A percentile compares a stretch with the other conserved stretches of the same genome.
Evolutionary conservation across 1,140 invertebrate genomes (phyloP).

Genomic region (Listronotus oregonensis): DNA sequence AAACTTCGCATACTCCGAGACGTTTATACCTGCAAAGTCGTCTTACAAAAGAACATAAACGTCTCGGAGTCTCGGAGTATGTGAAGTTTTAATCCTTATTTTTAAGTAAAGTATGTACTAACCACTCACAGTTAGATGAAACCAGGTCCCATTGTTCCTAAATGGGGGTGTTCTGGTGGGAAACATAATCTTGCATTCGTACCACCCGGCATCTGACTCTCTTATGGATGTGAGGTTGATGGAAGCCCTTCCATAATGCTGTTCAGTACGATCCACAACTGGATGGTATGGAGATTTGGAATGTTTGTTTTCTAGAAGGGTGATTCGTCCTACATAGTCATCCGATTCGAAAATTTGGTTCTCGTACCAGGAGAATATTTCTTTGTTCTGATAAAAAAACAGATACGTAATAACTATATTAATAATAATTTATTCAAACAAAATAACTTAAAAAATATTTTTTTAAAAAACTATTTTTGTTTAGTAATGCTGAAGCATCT

Average conservation of each 20-base stretch:
- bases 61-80: too few relatives aligned
- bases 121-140: constrained; percentile 85
- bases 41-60: too few relatives aligned
- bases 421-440: too few relatives aligned
- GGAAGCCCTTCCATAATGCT: constrained; percentile 72
- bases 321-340: constrained; percentile 76
- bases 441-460: too few relatives aligned
- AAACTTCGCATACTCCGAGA: too few relatives aligned
- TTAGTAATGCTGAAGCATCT: too few relatives aligned
- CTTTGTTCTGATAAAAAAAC: constrained; percentile 64
- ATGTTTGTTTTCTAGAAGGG: constrained; percentile 60
- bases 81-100: too few relatives aligned
- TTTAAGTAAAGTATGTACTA: constrained; percentile 54
- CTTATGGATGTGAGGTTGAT: constrained; percentile 86
- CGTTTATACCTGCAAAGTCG: too few relatives aligned
- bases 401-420: too few relatives aligned
- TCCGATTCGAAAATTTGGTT: constrained; percentile 70
- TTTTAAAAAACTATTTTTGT: too few relatives aligned
- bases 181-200: constrained; percentile 87
- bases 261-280: constrained; percentile 40
- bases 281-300: constrained; percentile 43
- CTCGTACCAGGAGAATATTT: constrained; percentile 81
- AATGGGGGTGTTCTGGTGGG: constrained; percentile 83
- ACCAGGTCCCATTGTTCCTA: constrained; percentile 87
- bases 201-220: constrained; percentile 89